phyloP scores from a whole-genome alignment of 2,888 invertebrate genomes.

The Prostheceraeus crozeri region DNA sequence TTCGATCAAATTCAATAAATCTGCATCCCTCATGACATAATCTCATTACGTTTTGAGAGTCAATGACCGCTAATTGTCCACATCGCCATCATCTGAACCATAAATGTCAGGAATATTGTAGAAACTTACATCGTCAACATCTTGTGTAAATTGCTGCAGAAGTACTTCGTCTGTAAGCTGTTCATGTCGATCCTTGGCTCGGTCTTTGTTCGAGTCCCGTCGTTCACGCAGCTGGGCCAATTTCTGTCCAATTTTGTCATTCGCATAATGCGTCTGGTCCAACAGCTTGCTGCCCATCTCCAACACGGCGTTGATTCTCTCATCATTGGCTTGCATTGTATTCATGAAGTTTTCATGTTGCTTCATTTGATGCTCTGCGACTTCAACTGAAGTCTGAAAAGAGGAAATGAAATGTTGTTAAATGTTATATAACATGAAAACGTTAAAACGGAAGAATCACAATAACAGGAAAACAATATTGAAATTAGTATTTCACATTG shows the following conservation, averaged over 20 bases:
- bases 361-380: constrained; percentile 91
- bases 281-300: constrained; percentile 83
- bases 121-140: constrained; percentile 41
- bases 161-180: constrained; percentile 85
- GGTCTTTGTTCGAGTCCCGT: constrained; percentile 47
- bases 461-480: no score
- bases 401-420: no score
- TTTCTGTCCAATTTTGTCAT: constrained; percentile 90
- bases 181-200: constrained; percentile 82
- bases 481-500: no score
- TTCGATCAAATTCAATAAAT: not conserved
- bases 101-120: no score
- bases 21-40: not conserved
- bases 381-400: constrained; percentile 73
- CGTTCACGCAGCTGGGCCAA: constrained; percentile 15
- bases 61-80: no score
- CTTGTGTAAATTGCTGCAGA: constrained; percentile 80
- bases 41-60: no score
- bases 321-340: constrained; percentile 99
- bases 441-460: no score
- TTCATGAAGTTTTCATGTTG: constrained; percentile 97
- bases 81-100: no score
- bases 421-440: no score
- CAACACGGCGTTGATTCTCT: constrained; percentile 91
- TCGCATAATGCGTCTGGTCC: constrained; percentile 87